These are phyloP conservation scores for Lycaena phlaeas DNA, from an alignment of 2,888 invertebrate genomes.

Conservation along the genomic window DNA sequence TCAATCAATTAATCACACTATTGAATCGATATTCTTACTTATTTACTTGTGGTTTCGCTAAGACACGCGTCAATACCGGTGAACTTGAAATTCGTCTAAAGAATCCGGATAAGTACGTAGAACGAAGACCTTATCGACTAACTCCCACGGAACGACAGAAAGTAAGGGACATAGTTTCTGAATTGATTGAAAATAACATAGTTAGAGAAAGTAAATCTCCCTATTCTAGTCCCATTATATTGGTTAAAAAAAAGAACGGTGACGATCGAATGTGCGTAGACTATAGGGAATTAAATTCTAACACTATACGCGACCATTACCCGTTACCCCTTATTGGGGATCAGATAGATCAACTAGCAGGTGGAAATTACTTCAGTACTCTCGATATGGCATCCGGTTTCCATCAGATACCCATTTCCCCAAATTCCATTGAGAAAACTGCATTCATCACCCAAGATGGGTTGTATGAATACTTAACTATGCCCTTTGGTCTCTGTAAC, in stretches of 20 bases:
- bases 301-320: constrained; percentile 20
- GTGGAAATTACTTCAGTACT: constrained; percentile 12
- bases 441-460: no score
- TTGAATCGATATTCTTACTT: constrained; percentile 12
- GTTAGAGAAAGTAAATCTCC: constrained; percentile 16
- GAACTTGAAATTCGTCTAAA: constrained; percentile 11
- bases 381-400: constrained; percentile 21
- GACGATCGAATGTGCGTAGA: constrained; percentile 25
- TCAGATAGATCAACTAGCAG: constrained; percentile 20
- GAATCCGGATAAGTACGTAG: constrained; percentile 11
- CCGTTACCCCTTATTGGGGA: constrained; percentile 21
- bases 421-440: constrained; percentile 16
- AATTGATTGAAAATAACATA: constrained; percentile 12
- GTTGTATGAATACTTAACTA: constrained; percentile 19
- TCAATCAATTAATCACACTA: constrained; percentile 6
- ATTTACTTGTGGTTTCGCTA: constrained; percentile 11
- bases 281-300: constrained; percentile 19
- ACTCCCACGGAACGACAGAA: constrained; percentile 12
- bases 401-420: constrained; percentile 19
- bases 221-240: constrained; percentile 18
- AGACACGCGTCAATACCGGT: constrained; percentile 9
- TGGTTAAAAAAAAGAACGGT: constrained; percentile 20
- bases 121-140: constrained; percentile 10
- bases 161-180: constrained; percentile 11
- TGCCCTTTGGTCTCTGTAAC: no score